Base-by-base conservation (phyloP, 2,113 vertebrate species). In the Mobula birostris region DNA sequence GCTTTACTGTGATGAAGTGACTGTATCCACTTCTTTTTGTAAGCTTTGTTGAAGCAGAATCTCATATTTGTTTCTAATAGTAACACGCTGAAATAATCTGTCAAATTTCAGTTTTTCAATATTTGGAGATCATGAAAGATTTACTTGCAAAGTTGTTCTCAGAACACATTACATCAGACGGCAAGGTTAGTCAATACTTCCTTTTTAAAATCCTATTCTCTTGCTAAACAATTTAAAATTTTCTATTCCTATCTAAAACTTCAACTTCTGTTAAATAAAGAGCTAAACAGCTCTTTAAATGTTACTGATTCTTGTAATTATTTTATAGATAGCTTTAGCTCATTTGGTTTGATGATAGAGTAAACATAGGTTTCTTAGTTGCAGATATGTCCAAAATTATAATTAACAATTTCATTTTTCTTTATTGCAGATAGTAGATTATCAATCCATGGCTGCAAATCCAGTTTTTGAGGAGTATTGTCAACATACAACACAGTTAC, bases 91-190 rank as follows among this genome's bases (percentile, higher is more conserved):
- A 70, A 36, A 74, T 72, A 92, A 72, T 92, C 68, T 92, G 66
- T 72, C 36, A 72, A 36, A 63, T 76, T 83, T 88, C 95, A 97
- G 97, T 97, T 91, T 94, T 96, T 78, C 95, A 96, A 82, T 95
- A 97, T 40, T 97, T 97, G 63, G 94, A 97, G 95, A 95, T 96
- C 94, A 94, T 97, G 94, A 96, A 96, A 94, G 97, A 97, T 76
- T 94, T 97, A 95, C 96, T 96, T 94, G 96, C 97, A 95, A 96
- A 97, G 94, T 94, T 97, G 94, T 97, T 96, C 94, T 96, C 97
- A 0, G 96, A 97, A 94, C 96, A 97, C 95, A 96, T 97, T 80
- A 97, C 97, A 68, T 95, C 96, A 85, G 97, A 97, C 88, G 97
- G 97, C 95, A 97, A 97, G 97, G 97, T 97, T 77, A 92, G 70